phyloP scores from a whole-genome alignment of 2,888 invertebrate genomes.

The Heliconius aoede region DNA sequence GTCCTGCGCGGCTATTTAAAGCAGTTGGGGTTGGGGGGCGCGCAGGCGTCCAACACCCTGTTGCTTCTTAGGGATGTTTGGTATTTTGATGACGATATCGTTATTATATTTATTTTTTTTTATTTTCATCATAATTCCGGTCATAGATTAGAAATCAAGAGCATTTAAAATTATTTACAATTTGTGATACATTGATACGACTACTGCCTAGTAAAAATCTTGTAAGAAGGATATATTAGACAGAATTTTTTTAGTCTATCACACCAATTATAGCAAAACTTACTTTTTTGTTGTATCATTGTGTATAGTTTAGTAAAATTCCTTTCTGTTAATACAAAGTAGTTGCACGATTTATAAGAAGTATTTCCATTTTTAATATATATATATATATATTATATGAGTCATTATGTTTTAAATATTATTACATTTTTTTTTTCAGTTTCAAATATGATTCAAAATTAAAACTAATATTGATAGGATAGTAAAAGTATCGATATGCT shows the following conservation, averaged over 20 bases:
- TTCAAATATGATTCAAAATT: neutral
- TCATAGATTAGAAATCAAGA: neutral
- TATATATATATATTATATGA: neutral
- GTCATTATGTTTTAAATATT: neutral
- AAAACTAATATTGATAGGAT: constrained; percentile 18
- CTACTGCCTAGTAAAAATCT: neutral
- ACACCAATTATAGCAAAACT: neutral
- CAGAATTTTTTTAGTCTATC: neutral
- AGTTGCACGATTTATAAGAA: neutral
- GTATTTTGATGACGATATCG: constrained; percentile 56
- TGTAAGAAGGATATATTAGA: neutral
- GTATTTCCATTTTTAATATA: neutral
- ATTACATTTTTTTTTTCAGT: neutral
- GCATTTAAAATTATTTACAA: neutral
- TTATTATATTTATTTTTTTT: constrained; percentile 27
- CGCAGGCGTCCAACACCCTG: constrained; percentile 83
- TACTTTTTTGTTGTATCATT: neutral
- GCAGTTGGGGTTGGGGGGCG: constrained; percentile 68
- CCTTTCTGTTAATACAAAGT: neutral
- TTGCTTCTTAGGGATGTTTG: constrained; percentile 72
- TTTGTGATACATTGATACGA: no score
- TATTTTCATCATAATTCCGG: neutral
- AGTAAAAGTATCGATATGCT: constrained; percentile 52
- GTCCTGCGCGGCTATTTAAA: constrained; percentile 68
- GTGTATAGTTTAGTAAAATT: neutral